These are phyloP conservation scores for Pithys albifrons DNA, from an alignment of 2,113 vertebrate genomes.

Conservation along the genomic window DNA sequence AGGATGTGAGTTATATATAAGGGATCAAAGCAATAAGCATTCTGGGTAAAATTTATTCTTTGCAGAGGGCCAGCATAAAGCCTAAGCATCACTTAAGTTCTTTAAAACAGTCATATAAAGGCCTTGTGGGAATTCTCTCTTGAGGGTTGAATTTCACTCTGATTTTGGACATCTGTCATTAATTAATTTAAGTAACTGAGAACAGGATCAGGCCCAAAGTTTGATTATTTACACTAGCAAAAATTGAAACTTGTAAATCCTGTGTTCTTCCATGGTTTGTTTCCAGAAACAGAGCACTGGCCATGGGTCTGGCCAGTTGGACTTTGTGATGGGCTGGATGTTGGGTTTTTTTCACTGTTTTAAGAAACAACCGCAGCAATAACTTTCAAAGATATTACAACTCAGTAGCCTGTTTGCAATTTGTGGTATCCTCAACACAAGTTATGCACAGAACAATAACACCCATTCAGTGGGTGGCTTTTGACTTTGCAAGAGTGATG, in stretches of 20 bases:
- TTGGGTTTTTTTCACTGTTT: not conserved
- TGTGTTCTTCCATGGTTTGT: not conserved
- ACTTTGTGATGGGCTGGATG: not conserved
- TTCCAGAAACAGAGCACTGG: not conserved
- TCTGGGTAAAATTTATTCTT: conserved; percentile 70
- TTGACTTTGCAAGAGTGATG: conserved; percentile 58
- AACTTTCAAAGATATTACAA: conserved; percentile 56
- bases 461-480: conserved; percentile 67
- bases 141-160: conserved; percentile 49
- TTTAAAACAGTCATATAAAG: conserved; percentile 53
- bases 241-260: conserved; percentile 21
- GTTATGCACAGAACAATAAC: conserved; percentile 64
- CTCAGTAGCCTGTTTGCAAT: conserved; percentile 70
- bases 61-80: conserved; percentile 57
- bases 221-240: conserved; percentile 19
- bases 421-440: conserved; percentile 64
- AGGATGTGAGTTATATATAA: conserved; percentile 53
- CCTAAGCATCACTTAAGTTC: conserved; percentile 55
- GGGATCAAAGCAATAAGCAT: conserved; percentile 61
- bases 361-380: conserved; percentile 42
- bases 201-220: conserved; percentile 47
- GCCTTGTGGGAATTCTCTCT: conserved; percentile 53
- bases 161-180: conserved; percentile 60
- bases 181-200: conserved; percentile 65
- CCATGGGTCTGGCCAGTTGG: conserved; percentile 16